Evolutionary conservation across 2,888 invertebrate species (phyloP).

Genomic region (Uloborus plumipes): DNA sequence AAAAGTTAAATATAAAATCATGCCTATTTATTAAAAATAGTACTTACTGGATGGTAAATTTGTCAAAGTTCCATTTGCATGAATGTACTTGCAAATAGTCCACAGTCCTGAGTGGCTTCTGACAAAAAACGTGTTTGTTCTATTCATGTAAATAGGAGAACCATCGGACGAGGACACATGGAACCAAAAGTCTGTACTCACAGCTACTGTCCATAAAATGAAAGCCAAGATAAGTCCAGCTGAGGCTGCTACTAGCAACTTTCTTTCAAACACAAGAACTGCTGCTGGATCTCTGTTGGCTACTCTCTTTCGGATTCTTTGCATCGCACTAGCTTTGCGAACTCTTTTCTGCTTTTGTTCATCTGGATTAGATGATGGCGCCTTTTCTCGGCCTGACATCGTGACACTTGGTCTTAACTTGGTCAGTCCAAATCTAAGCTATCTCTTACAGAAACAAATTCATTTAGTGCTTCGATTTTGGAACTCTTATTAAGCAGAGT

Average conservation of each 20-base stretch:
- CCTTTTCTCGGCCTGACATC: constrained; percentile 9
- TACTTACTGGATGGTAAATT: neutral
- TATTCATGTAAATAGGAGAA: constrained; percentile 57
- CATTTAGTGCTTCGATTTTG: too few relatives aligned
- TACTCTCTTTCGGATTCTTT: constrained; percentile 30
- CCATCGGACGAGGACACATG: constrained; percentile 40
- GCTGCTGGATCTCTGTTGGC: constrained; percentile 42
- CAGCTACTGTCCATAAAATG: constrained; percentile 81
- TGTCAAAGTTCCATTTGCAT: constrained; percentile 13
- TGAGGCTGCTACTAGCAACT: constrained; percentile 81
- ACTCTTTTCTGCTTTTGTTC: constrained; percentile 9
- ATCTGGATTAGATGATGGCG: neutral
- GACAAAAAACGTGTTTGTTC: constrained; percentile 71
- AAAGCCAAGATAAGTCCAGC: constrained; percentile 78
- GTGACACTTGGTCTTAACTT: too few relatives aligned
- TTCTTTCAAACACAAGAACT: constrained; percentile 74
- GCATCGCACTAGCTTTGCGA: constrained; percentile 45
- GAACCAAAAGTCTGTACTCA: constrained; percentile 82
- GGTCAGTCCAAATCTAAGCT: too few relatives aligned
- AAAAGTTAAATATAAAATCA: neutral
- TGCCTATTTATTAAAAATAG: neutral
- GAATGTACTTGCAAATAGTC: constrained; percentile 74
- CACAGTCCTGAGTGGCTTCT: constrained; percentile 81
- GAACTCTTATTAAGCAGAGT: too few relatives aligned
- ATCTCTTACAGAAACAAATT: too few relatives aligned